Evolutionary conservation across 1,140 invertebrate species (phyloP).

Genomic region (Parasteatoda tepidariorum): DNA sequence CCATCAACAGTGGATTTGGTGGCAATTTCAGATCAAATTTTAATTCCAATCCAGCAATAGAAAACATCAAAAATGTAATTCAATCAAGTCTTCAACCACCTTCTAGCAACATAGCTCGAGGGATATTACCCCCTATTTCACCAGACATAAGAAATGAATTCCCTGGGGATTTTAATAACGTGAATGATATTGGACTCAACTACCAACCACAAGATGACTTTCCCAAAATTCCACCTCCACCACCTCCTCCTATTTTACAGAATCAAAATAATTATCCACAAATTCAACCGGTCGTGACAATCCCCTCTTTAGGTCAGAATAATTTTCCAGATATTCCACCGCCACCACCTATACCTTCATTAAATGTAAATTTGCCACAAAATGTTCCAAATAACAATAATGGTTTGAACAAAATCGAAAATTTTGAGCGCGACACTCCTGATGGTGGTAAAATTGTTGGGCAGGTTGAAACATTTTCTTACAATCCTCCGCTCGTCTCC

Average conservation of each 20-base stretch:
- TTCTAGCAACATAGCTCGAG: background rate
- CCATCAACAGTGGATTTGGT: background rate
- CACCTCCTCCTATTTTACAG: constrained; percentile 2
- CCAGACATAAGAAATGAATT: constrained; percentile 27
- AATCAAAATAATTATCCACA: constrained; percentile 16
- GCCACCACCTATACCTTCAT: background rate
- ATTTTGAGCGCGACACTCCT: constrained; percentile 18
- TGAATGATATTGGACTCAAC: constrained; percentile 12
- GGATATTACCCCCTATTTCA: constrained; percentile 38
- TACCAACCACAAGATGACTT: constrained; percentile 44
- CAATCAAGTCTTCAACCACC: constrained; percentile 33
- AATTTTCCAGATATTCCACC: constrained; percentile 35
- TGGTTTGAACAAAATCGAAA: constrained; percentile 11
- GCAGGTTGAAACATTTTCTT: constrained; percentile 38
- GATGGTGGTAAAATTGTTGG: constrained; percentile 45
- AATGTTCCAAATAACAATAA: constrained; percentile 9
- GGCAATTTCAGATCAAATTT: background rate
- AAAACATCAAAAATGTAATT: constrained; percentile 31
- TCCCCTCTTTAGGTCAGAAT: background rate
- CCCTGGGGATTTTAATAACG: constrained; percentile 1
- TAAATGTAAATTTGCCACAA: background rate
- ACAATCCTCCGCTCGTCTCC: constrained; percentile 18
- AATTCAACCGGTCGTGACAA: background rate
- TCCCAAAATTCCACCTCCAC: constrained; percentile 49
- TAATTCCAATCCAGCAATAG: constrained; percentile 17